Evolutionary conservation across 2,888 invertebrate species (phyloP).

Genomic region (Neoascia interrupta): DNA sequence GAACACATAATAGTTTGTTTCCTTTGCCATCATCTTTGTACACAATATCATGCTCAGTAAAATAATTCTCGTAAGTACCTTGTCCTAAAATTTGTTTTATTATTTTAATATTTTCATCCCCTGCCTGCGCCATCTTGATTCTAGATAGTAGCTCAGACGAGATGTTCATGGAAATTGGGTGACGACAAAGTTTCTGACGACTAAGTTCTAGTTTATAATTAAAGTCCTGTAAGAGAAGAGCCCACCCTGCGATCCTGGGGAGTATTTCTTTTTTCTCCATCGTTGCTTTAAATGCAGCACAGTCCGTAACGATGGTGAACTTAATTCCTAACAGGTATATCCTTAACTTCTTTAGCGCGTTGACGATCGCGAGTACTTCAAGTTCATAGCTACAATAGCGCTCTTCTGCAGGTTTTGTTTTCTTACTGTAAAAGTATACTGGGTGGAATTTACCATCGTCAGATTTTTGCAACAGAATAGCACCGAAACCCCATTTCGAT

Average conservation of each 20-base stretch:
- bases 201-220: neutral
- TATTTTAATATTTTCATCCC: neutral
- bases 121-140: neutral
- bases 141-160: no score
- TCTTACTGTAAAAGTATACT: slow-evolving; percentile 71
- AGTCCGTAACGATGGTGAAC: neutral
- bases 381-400: slow-evolving; percentile 75
- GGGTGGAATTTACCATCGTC: slow-evolving; percentile 71
- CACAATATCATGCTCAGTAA: neutral
- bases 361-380: neutral
- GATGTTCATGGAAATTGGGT: no score
- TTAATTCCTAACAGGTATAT: neutral
- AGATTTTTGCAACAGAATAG: slow-evolving; percentile 70
- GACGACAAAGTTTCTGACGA: neutral
- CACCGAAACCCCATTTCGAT: slow-evolving; percentile 69
- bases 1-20: slow-evolving; percentile 11
- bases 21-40: slow-evolving; percentile 10
- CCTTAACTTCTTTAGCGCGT: neutral
- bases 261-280: slow-evolving; percentile 1
- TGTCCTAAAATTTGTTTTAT: neutral
- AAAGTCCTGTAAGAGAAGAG: neutral
- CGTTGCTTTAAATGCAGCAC: slow-evolving; percentile 1
- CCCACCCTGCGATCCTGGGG: neutral
- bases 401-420: neutral
- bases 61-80: neutral